phyloP scores from a whole-genome alignment of 2,888 invertebrate species.

The Drosophila peninsularis region DNA sequence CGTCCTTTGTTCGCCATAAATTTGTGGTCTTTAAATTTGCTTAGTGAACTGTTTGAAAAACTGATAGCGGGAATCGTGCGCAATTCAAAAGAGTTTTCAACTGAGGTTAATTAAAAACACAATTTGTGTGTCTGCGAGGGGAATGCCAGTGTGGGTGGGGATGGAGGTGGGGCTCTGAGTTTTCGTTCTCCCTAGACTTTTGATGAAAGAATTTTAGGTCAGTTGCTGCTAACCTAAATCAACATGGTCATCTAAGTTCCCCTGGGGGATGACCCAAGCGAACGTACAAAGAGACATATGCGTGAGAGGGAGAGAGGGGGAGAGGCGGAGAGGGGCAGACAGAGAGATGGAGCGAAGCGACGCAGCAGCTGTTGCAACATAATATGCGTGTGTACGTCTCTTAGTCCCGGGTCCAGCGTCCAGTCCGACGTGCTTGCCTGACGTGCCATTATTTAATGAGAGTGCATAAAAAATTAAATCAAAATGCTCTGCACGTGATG shows the following conservation, averaged over 20 bases:
- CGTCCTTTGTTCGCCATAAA: too few species aligned
- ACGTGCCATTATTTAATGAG: conserved; percentile 60
- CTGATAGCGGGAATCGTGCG: conserved; percentile 4
- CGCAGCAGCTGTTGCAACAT: conserved; percentile 48
- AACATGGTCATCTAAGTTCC: conserved; percentile 50
- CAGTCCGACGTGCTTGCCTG: conserved; percentile 28
- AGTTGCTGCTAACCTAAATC: conserved; percentile 55
- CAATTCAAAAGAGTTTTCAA: conserved; percentile 11
- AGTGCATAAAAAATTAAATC: conserved; percentile 66
- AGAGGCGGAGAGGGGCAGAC: not conserved
- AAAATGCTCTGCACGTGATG: conserved; percentile 49
- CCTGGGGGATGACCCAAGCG: conserved; percentile 31
- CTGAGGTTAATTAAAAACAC: conserved; percentile 57
- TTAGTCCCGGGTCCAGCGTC: not conserved
- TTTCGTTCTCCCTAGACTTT: conserved; percentile 39
- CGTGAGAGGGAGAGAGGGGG: too few species aligned
- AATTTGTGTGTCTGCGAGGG: conserved; percentile 14
- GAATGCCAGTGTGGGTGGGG: not conserved
- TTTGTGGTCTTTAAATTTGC: not conserved
- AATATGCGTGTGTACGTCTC: conserved; percentile 13
- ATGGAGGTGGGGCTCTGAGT: not conserved
- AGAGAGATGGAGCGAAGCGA: not conserved
- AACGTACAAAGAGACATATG: conserved; percentile 2
- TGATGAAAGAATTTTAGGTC: conserved; percentile 50
- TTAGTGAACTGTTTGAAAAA: not conserved